Conservation (phyloP, 2,797 vertebrate genomes). For the Trachurus trachurus region DNA sequence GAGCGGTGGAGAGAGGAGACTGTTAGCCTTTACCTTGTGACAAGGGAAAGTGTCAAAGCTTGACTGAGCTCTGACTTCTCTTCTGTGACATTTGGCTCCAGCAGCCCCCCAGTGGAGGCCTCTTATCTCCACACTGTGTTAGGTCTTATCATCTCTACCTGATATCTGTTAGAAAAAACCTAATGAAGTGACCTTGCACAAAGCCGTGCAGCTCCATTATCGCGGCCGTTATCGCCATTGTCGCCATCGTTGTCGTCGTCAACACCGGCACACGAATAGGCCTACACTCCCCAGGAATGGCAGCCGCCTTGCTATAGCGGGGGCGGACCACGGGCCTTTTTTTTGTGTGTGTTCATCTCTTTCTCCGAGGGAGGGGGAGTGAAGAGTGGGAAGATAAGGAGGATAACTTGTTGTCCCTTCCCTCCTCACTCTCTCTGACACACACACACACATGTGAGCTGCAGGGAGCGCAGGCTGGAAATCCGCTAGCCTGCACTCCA, state of each 20-base stretch:
- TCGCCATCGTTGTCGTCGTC: slow-evolving; percentile 20
- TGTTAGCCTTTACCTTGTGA: neutral
- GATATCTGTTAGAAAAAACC: slow-evolving; percentile 43
- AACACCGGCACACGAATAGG: slow-evolving; percentile 22
- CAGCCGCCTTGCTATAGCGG: slow-evolving; percentile 7
- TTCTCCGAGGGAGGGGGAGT: slow-evolving; percentile 31
- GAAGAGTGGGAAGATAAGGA: slow-evolving; percentile 38
- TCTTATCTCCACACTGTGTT: slow-evolving; percentile 39
- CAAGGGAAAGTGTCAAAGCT: neutral
- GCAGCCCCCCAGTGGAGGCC: slow-evolving; percentile 3
- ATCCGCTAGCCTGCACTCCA: slow-evolving; percentile 67
- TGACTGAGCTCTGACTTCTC: neutral
- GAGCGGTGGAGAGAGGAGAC: neutral
- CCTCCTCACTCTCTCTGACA: slow-evolving; percentile 17
- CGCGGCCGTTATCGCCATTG: slow-evolving; percentile 16
- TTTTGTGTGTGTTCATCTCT: slow-evolving; percentile 28
- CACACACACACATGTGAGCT: slow-evolving; percentile 45
- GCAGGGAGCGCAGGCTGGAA: slow-evolving; percentile 67
- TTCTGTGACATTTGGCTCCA: slow-evolving; percentile 15
- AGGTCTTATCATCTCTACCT: slow-evolving; percentile 33
- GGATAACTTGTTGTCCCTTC: slow-evolving; percentile 57
- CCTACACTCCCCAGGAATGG: slow-evolving; percentile 1
- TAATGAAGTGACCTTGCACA: slow-evolving; percentile 37
- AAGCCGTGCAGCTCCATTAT: slow-evolving; percentile 29
- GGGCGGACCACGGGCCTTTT: slow-evolving; percentile 28